These are phyloP conservation scores for Gallirallus australis DNA, from an alignment of 2,797 vertebrate genomes.

Conservation along the genomic window DNA sequence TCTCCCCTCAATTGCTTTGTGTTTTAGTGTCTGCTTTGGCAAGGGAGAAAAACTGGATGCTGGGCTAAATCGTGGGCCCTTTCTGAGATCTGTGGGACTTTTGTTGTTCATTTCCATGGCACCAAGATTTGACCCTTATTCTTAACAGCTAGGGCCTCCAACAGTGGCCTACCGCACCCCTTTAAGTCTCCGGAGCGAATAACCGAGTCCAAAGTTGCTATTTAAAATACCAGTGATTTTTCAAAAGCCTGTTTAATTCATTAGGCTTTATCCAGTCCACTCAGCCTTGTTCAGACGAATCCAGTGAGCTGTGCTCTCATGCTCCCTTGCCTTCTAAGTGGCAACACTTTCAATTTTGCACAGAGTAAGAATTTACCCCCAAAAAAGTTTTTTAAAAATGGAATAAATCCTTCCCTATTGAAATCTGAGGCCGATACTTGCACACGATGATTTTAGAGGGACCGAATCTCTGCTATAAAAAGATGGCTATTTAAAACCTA, in stretches of 20 bases:
- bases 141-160: not conserved
- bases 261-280: not conserved
- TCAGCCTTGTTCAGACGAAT: not conserved
- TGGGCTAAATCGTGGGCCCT: not conserved
- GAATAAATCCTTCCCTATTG: not conserved
- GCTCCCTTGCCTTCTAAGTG: not conserved
- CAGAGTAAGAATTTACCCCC: not conserved
- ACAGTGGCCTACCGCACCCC: not conserved
- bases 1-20: constrained; percentile 8
- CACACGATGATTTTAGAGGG: not conserved
- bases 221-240: constrained; percentile 32
- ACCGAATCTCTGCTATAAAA: not conserved
- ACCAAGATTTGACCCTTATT: constrained; percentile 1
- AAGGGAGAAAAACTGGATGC: not conserved
- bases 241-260: constrained; percentile 48
- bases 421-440: not conserved
- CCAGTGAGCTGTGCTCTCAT: not conserved
- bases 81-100: constrained; percentile 5
- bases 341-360: not conserved
- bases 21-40: not conserved
- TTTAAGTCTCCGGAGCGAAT: not conserved
- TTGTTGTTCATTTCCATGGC: not conserved
- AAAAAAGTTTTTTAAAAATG: not conserved
- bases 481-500: not conserved
- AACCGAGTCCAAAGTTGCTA: not conserved